Percentiles rank a stretch among this genome's conserved stretches.
phyloP scores from a whole-genome alignment of 1,140 invertebrate genomes.

The Hylaeus anthracinus region DNA sequence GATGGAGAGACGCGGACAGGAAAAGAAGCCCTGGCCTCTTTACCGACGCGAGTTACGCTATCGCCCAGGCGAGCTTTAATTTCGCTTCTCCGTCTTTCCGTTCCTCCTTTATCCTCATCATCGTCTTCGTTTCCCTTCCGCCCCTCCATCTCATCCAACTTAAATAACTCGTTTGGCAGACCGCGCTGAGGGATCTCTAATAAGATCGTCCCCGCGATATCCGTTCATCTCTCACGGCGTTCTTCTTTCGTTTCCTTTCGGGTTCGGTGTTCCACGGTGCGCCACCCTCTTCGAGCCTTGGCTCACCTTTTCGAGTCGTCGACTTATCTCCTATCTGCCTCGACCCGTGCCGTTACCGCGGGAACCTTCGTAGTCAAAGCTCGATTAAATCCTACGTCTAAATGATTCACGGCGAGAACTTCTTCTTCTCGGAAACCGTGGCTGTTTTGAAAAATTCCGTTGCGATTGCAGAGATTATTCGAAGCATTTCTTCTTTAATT shows the following conservation, averaged over 20 bases:
- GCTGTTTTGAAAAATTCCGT: too few species aligned
- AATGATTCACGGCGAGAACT: slow-evolving; percentile 36
- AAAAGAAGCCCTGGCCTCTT: slow-evolving; percentile 31
- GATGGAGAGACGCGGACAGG: slow-evolving; percentile 41
- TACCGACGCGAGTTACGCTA: slow-evolving; percentile 27
- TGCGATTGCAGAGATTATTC: neutral
- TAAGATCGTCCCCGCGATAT: slow-evolving; percentile 74
- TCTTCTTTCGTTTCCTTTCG: slow-evolving; percentile 43
- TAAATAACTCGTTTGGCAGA: slow-evolving; percentile 74
- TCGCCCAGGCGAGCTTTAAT: slow-evolving; percentile 35
- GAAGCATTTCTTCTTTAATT: too few species aligned
- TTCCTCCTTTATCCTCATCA: slow-evolving; percentile 23
- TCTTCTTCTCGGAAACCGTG: too few species aligned
- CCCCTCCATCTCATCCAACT: slow-evolving; percentile 60
- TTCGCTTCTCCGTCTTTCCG: slow-evolving; percentile 21
- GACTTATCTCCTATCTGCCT: slow-evolving; percentile 65
- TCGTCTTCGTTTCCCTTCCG: slow-evolving; percentile 21
- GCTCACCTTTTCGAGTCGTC: slow-evolving; percentile 52
- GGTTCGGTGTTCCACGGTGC: neutral
- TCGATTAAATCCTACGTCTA: slow-evolving; percentile 72
- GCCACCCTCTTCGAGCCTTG: too few species aligned
- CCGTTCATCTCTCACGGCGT: slow-evolving; percentile 52
- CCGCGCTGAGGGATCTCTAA: slow-evolving; percentile 70
- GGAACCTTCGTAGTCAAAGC: slow-evolving; percentile 67
- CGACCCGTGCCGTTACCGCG: slow-evolving; percentile 31